These are phyloP conservation scores for Siniperca knerii DNA, from an alignment of 2,113 vertebrate genomes.

Conservation along the genomic window DNA sequence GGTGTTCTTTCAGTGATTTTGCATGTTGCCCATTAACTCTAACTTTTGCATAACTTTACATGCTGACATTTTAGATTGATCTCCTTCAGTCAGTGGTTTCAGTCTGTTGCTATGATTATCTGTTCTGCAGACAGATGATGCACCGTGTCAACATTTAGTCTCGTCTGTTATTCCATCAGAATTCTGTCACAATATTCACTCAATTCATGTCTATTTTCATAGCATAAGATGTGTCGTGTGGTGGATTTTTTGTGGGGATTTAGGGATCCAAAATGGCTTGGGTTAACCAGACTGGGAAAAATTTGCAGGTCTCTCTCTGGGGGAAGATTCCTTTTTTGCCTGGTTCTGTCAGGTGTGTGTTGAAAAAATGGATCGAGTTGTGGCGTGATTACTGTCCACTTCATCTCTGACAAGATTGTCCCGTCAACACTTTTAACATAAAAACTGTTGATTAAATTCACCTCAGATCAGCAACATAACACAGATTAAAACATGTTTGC, in stretches of 20 bases:
- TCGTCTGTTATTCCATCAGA: neutral
- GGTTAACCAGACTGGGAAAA: neutral
- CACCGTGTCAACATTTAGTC: neutral
- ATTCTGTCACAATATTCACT: neutral
- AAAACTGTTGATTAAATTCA: conserved; percentile 9
- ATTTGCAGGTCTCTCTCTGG: too few relatives aligned
- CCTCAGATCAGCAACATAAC: conserved; percentile 1
- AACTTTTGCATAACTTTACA: neutral
- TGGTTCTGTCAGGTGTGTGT: neutral
- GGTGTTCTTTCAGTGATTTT: neutral
- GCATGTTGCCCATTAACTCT: too few relatives aligned
- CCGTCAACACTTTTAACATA: neutral
- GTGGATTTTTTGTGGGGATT: neutral
- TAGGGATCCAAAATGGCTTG: neutral
- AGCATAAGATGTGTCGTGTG: neutral
- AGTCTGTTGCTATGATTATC: neutral
- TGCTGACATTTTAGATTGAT: neutral
- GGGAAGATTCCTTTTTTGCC: neutral
- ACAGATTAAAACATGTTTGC: conserved; percentile 9
- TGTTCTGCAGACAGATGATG: neutral
- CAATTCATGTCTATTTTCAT: neutral
- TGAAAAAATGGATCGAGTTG: neutral
- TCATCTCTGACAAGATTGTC: neutral
- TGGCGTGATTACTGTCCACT: neutral
- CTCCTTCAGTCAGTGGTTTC: neutral